Base-by-base conservation (phyloP, 2,113 vertebrate species). In the Brachirus orientalis region DNA sequence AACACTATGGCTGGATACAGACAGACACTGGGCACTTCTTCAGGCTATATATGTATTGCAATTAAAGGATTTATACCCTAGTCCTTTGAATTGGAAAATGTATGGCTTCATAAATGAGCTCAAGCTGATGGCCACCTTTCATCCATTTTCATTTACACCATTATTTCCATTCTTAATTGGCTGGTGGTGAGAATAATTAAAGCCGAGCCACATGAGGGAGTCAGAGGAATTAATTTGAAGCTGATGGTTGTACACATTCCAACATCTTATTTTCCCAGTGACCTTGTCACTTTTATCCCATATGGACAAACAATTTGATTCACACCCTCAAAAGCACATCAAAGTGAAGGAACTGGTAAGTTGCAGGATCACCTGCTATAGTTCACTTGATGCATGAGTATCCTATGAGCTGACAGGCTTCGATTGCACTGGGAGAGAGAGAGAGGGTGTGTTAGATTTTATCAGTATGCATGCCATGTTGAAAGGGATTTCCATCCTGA, bases 131-230 rank as follows among this genome's bases (percentile, higher is more conserved):
- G 44, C 71, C 71, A 83, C 75, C 72, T 79, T 78, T 71, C 55
- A 79, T 85, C 80, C 54, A 61, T 73, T 72, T 64, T 76, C 67
- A 72, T 75, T 80, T 73, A 18, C 33, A 12, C 33, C 40, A 16
- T n/a, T 72, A 60, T 56, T 71, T 65, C 79, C 69, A 46, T 51
- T 51, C 17, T 75, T 81, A 88, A 88, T 89, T 86, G 83, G 78
- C 69, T 52, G 1, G 35, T 40, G 9, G 46, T 74, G 80, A 81
- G 85, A 75, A 77, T 80, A 88, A 89, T 88, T 80, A 77, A 84
- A 80, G 64, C 75, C 46, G 53, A 59, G 69, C 75, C 54, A 79
- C 86, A 88, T 79, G 75, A 86, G 80, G 33, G 61, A 77, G 75
- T 75, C 79, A 48, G 69, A 80, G 53, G 76, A 89, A 70, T 71